Evolutionary conservation across 2,113 vertebrate genomes (phyloP).

Genomic region (Lamprotornis superbus): DNA sequence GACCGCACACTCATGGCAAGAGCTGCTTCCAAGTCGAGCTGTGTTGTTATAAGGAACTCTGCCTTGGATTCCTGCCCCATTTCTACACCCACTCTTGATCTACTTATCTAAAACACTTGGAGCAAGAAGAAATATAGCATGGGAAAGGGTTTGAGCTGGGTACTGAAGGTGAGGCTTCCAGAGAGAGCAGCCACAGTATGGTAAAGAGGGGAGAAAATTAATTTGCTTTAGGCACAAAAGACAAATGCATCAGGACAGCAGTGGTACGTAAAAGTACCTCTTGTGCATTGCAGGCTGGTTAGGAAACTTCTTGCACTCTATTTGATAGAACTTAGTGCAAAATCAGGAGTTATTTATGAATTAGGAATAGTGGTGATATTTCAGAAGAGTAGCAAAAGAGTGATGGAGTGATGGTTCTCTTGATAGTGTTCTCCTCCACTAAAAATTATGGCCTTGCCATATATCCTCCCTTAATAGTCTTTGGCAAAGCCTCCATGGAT

Average conservation of each 20-base stretch:
- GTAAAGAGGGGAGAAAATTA: not conserved
- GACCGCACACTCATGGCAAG: constrained; percentile 34
- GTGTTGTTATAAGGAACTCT: constrained; percentile 14
- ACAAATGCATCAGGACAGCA: not conserved
- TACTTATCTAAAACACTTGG: constrained; percentile 37
- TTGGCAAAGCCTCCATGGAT: not conserved
- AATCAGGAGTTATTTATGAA: not conserved
- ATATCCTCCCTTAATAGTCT: not conserved
- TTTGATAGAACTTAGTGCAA: not conserved
- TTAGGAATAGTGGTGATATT: not conserved
- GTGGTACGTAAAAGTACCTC: not conserved
- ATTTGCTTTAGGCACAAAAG: not conserved
- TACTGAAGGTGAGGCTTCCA: constrained; percentile 1
- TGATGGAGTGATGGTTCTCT: not conserved
- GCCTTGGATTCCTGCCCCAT: constrained; percentile 41
- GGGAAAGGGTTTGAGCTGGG: not conserved
- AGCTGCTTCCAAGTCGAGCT: constrained; percentile 38
- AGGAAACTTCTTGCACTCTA: not conserved
- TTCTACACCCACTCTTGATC: constrained; percentile 53
- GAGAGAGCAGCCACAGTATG: not conserved
- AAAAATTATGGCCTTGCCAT: not conserved
- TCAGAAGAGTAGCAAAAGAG: constrained; percentile 19
- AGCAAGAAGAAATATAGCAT: not conserved
- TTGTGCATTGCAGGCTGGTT: not conserved
- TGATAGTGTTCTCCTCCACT: not conserved